Base-by-base conservation (phyloP, 2,797 vertebrate genomes). In the Babyrousa celebensis region DNA sequence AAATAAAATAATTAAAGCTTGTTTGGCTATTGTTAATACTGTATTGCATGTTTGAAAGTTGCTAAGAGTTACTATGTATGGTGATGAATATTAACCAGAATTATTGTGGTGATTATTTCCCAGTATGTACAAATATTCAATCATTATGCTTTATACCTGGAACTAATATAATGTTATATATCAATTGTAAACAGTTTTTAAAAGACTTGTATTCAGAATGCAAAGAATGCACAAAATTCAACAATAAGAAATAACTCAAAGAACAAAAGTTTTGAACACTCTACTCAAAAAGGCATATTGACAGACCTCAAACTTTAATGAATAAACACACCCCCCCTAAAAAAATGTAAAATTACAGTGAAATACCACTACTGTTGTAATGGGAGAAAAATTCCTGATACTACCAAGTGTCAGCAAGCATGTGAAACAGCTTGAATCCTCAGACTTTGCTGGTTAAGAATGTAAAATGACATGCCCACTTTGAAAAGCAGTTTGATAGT, bases 151-250 rank as follows among this genome's bases (percentile, higher is more conserved):
- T 9, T 82, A 63, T 5, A 48, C 36, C 25, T 63, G 60, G 63
- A 63, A 43, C 27, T 82, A 43, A 29, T 83, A 83, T 40, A 80
- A 80, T 83, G 60, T 65, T 65, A 65, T 52, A 9, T 83, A 6
- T 63, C 36, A 83, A 48, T 65, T 48, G 48, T 83, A 65, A 25
- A 23, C 25, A 65, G 20, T 82, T 62, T 62, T 21, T 62, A 43
- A 43, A 75, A 58, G 65, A 43, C n/a, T 78, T 58, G 3, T 15
- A 58, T 90, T 80, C 20, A 70, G 14, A 79, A 70, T 60, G 32
- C 48, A 60, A 78, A 62, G 25, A 86, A 60, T 70, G 40, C 75
- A 70, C 27, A 70, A 79, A 90, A 70, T 90, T 70, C 36, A 90
- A 29, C 62, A 88, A 54, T 20, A 15, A 58, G 15, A 48, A 65